Evolutionary conservation across 2,888 invertebrate genomes (phyloP).

Genomic region (Scaptodrosophila latifasciaeformis): DNA sequence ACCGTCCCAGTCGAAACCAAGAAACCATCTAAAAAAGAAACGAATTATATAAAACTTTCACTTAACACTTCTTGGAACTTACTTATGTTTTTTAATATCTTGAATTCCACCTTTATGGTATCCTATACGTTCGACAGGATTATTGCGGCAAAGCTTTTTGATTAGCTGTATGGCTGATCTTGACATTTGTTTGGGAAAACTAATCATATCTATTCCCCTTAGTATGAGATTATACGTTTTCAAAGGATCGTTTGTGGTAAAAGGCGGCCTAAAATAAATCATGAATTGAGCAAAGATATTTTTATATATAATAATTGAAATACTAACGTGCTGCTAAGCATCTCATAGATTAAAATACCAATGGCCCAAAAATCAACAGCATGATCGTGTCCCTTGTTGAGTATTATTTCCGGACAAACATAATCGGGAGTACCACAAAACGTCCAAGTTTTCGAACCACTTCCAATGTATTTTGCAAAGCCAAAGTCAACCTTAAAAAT

Average conservation of each 20-base stretch:
- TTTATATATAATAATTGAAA: not conserved
- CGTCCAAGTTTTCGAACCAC: slow-evolving; percentile 90
- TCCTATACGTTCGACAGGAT: slow-evolving; percentile 90
- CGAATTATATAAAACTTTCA: not conserved
- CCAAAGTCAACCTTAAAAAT: slow-evolving; percentile 87
- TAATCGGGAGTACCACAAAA: slow-evolving; percentile 96
- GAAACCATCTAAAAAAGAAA: slow-evolving; percentile 84
- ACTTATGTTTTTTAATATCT: slow-evolving; percentile 90
- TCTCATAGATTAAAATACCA: slow-evolving; percentile 89
- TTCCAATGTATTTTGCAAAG: slow-evolving; percentile 88
- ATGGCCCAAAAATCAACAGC: slow-evolving; percentile 96
- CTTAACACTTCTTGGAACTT: slow-evolving; percentile 50
- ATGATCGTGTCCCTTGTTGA: slow-evolving; percentile 83
- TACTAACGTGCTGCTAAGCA: slow-evolving; percentile 86
- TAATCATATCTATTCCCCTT: slow-evolving; percentile 89
- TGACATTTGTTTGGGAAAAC: slow-evolving; percentile 86
- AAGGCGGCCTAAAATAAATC: slow-evolving; percentile 79
- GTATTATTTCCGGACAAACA: slow-evolving; percentile 90
- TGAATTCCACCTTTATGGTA: slow-evolving; percentile 89
- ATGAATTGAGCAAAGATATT: not conserved
- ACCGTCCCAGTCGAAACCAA: slow-evolving; percentile 93
- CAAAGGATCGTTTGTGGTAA: slow-evolving; percentile 92
- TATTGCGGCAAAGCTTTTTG: slow-evolving; percentile 87
- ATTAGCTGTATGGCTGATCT: slow-evolving; percentile 87
- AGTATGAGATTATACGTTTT: slow-evolving; percentile 93